Percentiles rank a stretch among this genome's conserved stretches.
These are phyloP conservation scores for Drosophila dives DNA, from an alignment of 2,888 invertebrate genomes.

Conservation along the genomic window DNA sequence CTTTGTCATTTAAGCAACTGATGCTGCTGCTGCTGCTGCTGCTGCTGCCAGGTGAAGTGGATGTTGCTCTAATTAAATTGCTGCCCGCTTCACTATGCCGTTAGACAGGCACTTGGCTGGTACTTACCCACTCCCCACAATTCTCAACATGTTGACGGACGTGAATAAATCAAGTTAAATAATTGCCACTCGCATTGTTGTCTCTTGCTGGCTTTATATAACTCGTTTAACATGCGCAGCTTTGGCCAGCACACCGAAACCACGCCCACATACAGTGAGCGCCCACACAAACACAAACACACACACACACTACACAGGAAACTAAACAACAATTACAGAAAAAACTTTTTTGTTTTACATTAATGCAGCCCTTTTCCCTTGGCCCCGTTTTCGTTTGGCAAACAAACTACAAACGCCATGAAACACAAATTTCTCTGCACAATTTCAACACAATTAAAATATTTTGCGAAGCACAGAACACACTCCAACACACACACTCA, in stretches of 20 bases:
- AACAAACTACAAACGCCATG: conserved; percentile 40
- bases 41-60: conserved; percentile 64
- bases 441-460: conserved; percentile 76
- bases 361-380: conserved; percentile 21
- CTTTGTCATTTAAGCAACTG: conserved; percentile 70
- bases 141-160: conserved; percentile 56
- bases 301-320: conserved; percentile 29
- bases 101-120: conserved; percentile 30
- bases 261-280: conserved; percentile 33
- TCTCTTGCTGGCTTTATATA: conserved; percentile 48
- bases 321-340: conserved; percentile 39
- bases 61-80: conserved; percentile 76
- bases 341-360: conserved; percentile 59
- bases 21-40: conserved; percentile 32
- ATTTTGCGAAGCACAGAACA: conserved; percentile 54
- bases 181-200: conserved; percentile 76
- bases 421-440: conserved; percentile 62
- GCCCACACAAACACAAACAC: conserved; percentile 9
- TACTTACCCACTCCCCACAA: background rate
- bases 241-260: conserved; percentile 26
- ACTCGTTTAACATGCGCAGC: conserved; percentile 35
- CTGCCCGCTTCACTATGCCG: conserved; percentile 68
- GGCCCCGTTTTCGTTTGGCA: background rate
- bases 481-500: conserved; percentile 3
- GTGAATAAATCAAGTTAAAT: conserved; percentile 78